These are phyloP conservation scores for Desmophyllum pertusum DNA, from an alignment of 92 coral and sea anemone genomes.

Conservation along the genomic window DNA sequence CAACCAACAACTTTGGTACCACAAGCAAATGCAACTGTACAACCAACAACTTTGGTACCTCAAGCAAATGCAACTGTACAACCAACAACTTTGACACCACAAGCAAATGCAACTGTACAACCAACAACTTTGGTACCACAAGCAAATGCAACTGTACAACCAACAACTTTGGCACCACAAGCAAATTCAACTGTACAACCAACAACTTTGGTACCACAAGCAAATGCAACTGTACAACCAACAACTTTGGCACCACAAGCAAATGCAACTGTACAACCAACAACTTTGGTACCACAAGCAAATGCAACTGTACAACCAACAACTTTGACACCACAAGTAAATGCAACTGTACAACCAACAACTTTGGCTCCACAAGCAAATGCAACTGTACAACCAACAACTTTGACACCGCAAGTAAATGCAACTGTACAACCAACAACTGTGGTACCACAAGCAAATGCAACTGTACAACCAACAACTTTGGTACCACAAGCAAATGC, in stretches of 20 bases:
- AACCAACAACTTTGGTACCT: background rate
- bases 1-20: no score
- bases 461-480: background rate
- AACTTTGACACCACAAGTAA: background rate
- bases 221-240: background rate
- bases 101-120: background rate
- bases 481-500: background rate
- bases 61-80: background rate
- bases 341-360: background rate
- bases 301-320: background rate
- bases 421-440: background rate
- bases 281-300: background rate
- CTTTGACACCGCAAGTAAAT: no score
- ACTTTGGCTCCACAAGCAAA: no score
- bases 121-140: background rate
- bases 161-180: no score
- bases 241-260: background rate
- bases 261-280: background rate
- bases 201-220: background rate
- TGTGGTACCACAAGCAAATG: background rate
- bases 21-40: no score
- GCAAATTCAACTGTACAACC: no score
- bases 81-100: background rate
- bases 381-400: no score
- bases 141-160: no score